These are phyloP conservation scores for Rhincodon typus DNA, from an alignment of 2,797 vertebrate genomes.

Conservation along the genomic window DNA sequence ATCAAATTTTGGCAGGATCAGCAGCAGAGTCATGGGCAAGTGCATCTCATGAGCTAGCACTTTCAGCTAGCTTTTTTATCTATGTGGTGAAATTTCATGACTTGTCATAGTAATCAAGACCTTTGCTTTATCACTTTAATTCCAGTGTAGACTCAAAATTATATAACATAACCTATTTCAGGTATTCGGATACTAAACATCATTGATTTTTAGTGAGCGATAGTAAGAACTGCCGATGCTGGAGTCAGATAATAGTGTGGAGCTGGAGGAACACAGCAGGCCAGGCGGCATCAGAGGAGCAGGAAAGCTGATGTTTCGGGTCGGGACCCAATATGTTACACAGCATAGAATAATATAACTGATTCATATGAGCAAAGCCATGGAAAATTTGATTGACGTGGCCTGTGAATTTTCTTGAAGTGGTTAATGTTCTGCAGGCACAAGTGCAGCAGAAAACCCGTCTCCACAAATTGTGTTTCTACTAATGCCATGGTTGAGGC, in stretches of 20 bases:
- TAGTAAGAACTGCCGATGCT: too few species aligned
- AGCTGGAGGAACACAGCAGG: too few species aligned
- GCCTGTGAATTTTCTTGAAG: background rate
- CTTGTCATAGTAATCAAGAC: background rate
- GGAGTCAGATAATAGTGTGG: too few species aligned
- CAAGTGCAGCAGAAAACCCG: background rate
- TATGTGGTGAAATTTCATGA: background rate
- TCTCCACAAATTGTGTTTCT: background rate
- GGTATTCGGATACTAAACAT: background rate
- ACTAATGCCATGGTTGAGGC: background rate
- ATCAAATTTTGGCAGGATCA: background rate
- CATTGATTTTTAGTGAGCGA: background rate
- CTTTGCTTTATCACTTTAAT: background rate
- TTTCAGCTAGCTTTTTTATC: background rate
- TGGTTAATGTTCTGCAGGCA: background rate
- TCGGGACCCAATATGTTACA: background rate
- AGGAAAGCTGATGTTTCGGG: too few species aligned
- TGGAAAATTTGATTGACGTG: background rate
- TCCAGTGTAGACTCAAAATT: background rate
- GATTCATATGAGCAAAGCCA: background rate
- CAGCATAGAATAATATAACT: background rate
- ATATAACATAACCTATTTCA: background rate
- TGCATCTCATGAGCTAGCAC: background rate
- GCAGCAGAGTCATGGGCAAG: background rate
- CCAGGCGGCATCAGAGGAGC: too few species aligned